phyloP scores from a whole-genome alignment of 1,140 invertebrate genomes.

The Himalopsyche phryganea region DNA sequence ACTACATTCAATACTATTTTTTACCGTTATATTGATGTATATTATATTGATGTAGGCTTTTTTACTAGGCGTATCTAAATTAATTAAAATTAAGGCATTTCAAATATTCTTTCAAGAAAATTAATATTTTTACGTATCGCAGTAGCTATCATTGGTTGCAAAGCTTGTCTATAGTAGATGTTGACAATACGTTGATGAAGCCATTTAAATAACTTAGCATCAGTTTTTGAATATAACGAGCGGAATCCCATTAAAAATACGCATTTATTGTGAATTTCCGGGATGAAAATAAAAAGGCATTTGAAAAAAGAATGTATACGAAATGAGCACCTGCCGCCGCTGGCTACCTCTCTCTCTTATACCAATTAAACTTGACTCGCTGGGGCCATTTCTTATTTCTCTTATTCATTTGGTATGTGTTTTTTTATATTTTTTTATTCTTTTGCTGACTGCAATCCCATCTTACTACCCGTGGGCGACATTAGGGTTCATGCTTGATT shows the following conservation, averaged over 20 bases:
- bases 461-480: slow-evolving; percentile 4
- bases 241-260: too few relatives aligned
- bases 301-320: not conserved
- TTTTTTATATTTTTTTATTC: not conserved
- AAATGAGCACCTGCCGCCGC: slow-evolving; percentile 21
- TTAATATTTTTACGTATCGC: too few relatives aligned
- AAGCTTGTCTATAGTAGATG: too few relatives aligned
- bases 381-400: slow-evolving; percentile 19
- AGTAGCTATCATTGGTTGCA: too few relatives aligned
- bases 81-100: too few relatives aligned
- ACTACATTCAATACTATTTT: too few relatives aligned
- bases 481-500: slow-evolving; percentile 6
- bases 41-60: too few relatives aligned
- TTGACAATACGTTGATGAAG: too few relatives aligned
- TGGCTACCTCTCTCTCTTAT: slow-evolving; percentile 5
- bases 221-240: not conserved
- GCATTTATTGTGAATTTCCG: too few relatives aligned
- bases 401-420: slow-evolving; percentile 10
- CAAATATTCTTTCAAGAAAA: too few relatives aligned
- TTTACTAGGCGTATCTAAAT: too few relatives aligned
- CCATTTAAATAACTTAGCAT: not conserved
- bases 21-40: too few relatives aligned
- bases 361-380: slow-evolving; percentile 29
- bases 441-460: not conserved
- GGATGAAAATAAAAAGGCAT: not conserved